A percentile compares a stretch with the other conserved stretches of the same genome.
phyloP scores from a whole-genome alignment of 2,797 vertebrate genomes.

The Anisognathus igniventris region DNA sequence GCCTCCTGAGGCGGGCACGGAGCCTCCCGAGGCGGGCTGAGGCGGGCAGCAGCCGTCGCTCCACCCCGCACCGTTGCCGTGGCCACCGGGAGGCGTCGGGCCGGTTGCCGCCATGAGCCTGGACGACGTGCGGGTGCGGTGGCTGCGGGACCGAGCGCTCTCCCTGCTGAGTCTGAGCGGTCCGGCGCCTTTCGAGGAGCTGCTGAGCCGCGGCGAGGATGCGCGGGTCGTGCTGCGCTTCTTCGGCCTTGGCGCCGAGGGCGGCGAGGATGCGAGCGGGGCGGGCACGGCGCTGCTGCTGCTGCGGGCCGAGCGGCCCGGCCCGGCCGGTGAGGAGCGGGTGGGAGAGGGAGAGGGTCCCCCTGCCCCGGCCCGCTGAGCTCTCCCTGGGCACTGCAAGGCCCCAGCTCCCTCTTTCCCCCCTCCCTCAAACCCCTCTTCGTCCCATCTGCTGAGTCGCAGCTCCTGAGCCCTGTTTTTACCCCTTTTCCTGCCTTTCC shows the following conservation, averaged over 20 bases:
- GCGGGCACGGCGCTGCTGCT: conserved; percentile 55
- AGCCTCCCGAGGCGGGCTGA: background rate
- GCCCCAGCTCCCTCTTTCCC: accelerated
- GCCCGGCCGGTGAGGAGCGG: conserved; percentile 71
- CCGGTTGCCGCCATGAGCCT: conserved; percentile 63
- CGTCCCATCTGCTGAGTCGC: background rate
- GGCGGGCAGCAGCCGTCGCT: background rate
- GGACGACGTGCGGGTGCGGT: conserved; percentile 84
- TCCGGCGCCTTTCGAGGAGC: conserved; percentile 78
- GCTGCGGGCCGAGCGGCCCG: conserved; percentile 60
- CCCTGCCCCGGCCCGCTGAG: background rate
- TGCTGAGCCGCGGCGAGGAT: conserved; percentile 77
- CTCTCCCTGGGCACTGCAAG: background rate
- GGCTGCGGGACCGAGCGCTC: conserved; percentile 80
- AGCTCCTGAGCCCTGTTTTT: too few relatives aligned
- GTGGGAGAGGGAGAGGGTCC: conserved; percentile 75
- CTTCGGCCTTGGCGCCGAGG: conserved; percentile 65
- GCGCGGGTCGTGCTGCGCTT: conserved; percentile 71
- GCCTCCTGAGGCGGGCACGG: background rate
- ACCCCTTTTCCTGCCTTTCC: background rate
- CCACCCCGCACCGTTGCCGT: background rate
- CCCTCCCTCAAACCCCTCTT: accelerated
- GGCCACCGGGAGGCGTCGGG: background rate
- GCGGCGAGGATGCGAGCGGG: conserved; percentile 45
- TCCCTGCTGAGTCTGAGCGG: conserved; percentile 67